Evolutionary conservation across 2,888 invertebrate genomes (phyloP).

Genomic region (Erpobdella octoculata): DNA sequence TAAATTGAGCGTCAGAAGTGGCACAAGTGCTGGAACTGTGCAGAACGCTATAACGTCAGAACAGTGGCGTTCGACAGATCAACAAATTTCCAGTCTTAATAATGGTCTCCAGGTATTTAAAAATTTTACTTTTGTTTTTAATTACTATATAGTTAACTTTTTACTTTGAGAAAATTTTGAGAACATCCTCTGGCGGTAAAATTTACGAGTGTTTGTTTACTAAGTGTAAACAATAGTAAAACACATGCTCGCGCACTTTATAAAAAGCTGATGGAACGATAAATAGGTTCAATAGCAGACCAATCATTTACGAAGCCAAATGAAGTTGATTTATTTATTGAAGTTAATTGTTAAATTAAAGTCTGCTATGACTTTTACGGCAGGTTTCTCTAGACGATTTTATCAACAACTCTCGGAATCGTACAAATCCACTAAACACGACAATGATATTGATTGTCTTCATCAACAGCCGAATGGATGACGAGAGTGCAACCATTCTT

Average conservation of each 20-base stretch:
- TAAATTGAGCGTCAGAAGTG: conserved; percentile 5
- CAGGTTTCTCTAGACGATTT: conserved; percentile 20
- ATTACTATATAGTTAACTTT: too few species aligned
- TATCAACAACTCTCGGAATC: neutral
- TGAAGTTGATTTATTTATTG: neutral
- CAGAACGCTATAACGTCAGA: neutral
- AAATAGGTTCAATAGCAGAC: neutral
- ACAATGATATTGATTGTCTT: conserved; percentile 12
- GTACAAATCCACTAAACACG: conserved; percentile 13
- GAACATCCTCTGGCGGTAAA: too few species aligned
- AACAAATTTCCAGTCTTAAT: conserved; percentile 14
- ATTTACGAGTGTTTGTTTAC: too few species aligned
- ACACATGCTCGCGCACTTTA: too few species aligned
- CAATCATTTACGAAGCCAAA: neutral
- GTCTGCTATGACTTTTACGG: neutral
- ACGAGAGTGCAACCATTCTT: neutral
- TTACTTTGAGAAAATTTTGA: too few species aligned
- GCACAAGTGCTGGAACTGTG: neutral
- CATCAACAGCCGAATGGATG: conserved; percentile 25
- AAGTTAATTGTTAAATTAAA: neutral
- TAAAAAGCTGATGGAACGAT: too few species aligned
- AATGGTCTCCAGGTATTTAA: conserved; percentile 7
- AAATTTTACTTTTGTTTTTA: neutral
- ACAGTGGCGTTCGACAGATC: neutral
- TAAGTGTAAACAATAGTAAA: too few species aligned